Evolutionary conservation across 2,113 vertebrate species (phyloP).

Genomic region (Platysteira castanea): DNA sequence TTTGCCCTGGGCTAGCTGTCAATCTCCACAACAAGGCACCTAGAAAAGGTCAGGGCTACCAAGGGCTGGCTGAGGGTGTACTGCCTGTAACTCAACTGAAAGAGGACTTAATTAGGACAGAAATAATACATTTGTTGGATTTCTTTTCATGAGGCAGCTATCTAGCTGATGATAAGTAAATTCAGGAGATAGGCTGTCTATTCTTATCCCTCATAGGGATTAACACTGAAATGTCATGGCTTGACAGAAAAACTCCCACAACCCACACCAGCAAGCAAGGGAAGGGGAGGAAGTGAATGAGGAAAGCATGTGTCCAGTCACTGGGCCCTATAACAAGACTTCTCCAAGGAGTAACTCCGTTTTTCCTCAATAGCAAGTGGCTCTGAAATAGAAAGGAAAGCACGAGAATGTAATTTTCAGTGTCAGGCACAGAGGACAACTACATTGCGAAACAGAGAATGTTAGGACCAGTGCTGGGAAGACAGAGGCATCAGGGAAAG

Average conservation of each 20-base stretch:
- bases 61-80: background rate
- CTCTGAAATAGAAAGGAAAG: background rate
- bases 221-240: background rate
- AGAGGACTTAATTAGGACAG: background rate
- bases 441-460: background rate
- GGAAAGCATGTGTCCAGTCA: background rate
- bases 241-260: background rate
- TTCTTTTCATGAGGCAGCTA: background rate
- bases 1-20: background rate
- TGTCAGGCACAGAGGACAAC: background rate
- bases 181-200: background rate
- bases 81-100: background rate
- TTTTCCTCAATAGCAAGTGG: background rate
- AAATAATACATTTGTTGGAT: background rate
- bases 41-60: background rate
- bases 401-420: accelerated
- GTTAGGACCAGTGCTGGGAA: accelerated
- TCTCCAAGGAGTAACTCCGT: background rate
- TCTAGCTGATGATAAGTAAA: background rate
- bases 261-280: background rate
- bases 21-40: background rate
- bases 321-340: background rate
- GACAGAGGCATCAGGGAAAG: background rate
- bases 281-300: background rate
- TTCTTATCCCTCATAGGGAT: background rate